A percentile compares a stretch with the other conserved stretches of the same genome.
These are phyloP conservation scores for Drosophila meridiana DNA, from an alignment of 2,888 invertebrate species.

Conservation along the genomic window DNA sequence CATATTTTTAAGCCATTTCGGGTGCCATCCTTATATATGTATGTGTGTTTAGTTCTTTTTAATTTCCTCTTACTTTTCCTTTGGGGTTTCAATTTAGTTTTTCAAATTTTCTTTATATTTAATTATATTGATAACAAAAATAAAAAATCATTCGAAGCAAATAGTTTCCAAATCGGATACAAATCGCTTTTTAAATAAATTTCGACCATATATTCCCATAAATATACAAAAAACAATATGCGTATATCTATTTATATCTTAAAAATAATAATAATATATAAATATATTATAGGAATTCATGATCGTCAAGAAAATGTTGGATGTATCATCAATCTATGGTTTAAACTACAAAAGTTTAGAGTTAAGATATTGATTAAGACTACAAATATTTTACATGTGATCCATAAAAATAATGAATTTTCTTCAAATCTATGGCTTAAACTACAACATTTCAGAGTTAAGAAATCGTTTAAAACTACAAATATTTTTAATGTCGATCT, in stretches of 20 bases:
- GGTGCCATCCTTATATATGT: background rate
- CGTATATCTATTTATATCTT: background rate
- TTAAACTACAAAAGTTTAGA: too few species aligned
- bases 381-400: too few species aligned
- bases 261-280: too few species aligned
- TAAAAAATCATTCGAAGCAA: slow-evolving; percentile 15
- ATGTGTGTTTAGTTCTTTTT: background rate
- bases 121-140: slow-evolving; percentile 21
- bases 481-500: too few species aligned
- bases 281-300: too few species aligned
- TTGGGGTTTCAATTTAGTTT: slow-evolving; percentile 29
- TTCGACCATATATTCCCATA: background rate
- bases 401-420: too few species aligned
- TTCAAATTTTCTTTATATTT: slow-evolving; percentile 29
- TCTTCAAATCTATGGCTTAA: too few species aligned
- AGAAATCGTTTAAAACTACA: too few species aligned
- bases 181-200: slow-evolving; percentile 7
- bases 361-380: too few species aligned
- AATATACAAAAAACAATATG: background rate
- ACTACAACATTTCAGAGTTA: too few species aligned
- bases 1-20: slow-evolving; percentile 12
- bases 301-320: background rate
- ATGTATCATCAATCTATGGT: too few species aligned
- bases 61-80: slow-evolving; percentile 9
- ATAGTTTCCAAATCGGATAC: background rate